phyloP scores from a whole-genome alignment of 1,140 invertebrate species.

The Drepana arcuata region DNA sequence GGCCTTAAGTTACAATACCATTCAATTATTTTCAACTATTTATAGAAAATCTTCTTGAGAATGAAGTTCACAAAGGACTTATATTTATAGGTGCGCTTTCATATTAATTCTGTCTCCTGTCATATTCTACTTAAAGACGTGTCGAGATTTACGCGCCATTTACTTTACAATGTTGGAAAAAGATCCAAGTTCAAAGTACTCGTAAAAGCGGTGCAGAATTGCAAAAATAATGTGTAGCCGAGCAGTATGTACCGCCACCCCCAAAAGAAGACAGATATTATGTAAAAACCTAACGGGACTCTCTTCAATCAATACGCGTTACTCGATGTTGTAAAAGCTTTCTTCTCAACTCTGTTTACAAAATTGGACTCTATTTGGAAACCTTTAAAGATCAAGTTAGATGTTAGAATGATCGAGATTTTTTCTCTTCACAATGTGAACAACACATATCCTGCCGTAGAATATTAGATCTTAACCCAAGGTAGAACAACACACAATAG shows the following conservation, averaged over 20 bases:
- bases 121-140: no score
- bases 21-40: no score
- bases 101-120: no score
- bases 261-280: constrained; percentile 58
- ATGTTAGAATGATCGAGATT: constrained; percentile 14
- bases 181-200: constrained; percentile 11
- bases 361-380: constrained; percentile 23
- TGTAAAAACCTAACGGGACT: constrained; percentile 66
- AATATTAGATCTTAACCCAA: constrained; percentile 41
- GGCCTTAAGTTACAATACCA: no score
- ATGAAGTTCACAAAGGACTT: no score
- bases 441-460: constrained; percentile 44
- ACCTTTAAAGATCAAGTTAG: constrained; percentile 18
- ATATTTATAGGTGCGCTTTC: no score
- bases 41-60: no score
- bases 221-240: constrained; percentile 20
- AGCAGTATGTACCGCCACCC: constrained; percentile 38
- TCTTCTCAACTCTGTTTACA: constrained; percentile 18
- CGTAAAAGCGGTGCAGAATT: constrained; percentile 28
- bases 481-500: constrained; percentile 26
- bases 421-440: constrained; percentile 45
- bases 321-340: constrained; percentile 66
- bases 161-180: constrained; percentile 3
- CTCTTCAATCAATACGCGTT: constrained; percentile 68
- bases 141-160: no score